Conservation (phyloP, 2,888 invertebrate genomes). For the Oscheius sp. region DNA sequence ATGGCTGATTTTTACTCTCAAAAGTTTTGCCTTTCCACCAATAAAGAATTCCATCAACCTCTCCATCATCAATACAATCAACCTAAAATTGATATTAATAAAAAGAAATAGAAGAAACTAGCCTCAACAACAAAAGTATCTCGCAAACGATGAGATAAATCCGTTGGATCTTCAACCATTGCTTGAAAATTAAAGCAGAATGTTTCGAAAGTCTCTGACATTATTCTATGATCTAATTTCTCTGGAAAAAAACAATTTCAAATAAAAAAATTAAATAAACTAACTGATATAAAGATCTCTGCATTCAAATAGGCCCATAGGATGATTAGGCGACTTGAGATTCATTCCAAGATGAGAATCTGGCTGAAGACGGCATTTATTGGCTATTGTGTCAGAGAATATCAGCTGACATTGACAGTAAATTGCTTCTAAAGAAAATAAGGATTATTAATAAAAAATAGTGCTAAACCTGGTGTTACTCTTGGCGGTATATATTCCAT, state of each 20-base stretch:
- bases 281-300: constrained; percentile 44
- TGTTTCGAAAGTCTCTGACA: constrained; percentile 13
- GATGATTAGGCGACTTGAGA: constrained; percentile 33
- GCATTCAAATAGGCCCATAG: constrained; percentile 45
- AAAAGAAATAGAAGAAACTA: not conserved
- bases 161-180: not conserved
- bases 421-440: constrained; percentile 1
- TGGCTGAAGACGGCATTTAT: constrained; percentile 36
- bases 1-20: not conserved
- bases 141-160: not conserved
- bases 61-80: constrained; percentile 19
- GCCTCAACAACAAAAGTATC: not conserved
- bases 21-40: constrained; percentile 21
- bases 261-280: not conserved
- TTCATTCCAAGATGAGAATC: constrained; percentile 41
- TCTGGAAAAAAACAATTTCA: not conserved
- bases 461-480: constrained; percentile 21
- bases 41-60: constrained; percentile 36
- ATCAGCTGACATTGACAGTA: constrained; percentile 22
- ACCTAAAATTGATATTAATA: not conserved
- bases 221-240: not conserved
- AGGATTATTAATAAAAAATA: not conserved
- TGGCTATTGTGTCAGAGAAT: constrained; percentile 4
- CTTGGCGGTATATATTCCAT: not conserved
- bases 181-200: constrained; percentile 2